Evolutionary conservation across 2,888 invertebrate genomes (phyloP), one percentile per base, ranked within the genome.

Genomic region (Perizoma flavofasciatum): DNA sequence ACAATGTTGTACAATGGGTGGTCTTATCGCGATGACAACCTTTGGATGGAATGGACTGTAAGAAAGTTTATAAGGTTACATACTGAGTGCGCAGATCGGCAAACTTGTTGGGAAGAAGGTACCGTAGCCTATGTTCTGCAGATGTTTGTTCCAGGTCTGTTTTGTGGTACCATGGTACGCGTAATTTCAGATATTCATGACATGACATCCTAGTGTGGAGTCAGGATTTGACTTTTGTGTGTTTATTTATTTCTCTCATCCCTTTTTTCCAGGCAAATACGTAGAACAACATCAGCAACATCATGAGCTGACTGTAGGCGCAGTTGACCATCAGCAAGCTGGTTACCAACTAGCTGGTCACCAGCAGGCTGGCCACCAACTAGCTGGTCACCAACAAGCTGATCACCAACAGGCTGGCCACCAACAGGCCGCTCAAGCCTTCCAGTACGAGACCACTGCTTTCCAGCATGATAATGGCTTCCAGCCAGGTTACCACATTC

Each of bases 221-320:
- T n/a, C n/a, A n/a, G n/a, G n/a, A n/a, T n/a, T n/a, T n/a, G n/a
- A n/a, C n/a, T 1, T 22, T 22, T 22, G 22, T 1, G 22, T 2
- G 22, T 22, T 22, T 37, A 37, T 73, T 74, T 37, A 39, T 53
- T 45, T 32, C 4, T 53, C 5, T 32, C n/a, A 43, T 11, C 37
- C 50, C 56, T 53, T 37, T 33, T 37, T 61, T 60, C 0, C 70
- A 83, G 84, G 83, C 47, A 71, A 77, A 54, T 83, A 84, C 66
- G 71, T 64, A 8, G 47, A 55, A 7, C 52, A 52, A 6, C 37
- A 47, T 11, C 52, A 52, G 34, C 51, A 59, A 9, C 58, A 58
- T 7, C 47, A 49, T 7, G 49, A 41, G 11, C 55, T 46, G 7
- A 22, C 5, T 35, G 11, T 48, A 6, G 11, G 33, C 10, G 0